Conservation (phyloP, 2,797 vertebrate genomes). For the Microctenopoma steveboyesi region DNA sequence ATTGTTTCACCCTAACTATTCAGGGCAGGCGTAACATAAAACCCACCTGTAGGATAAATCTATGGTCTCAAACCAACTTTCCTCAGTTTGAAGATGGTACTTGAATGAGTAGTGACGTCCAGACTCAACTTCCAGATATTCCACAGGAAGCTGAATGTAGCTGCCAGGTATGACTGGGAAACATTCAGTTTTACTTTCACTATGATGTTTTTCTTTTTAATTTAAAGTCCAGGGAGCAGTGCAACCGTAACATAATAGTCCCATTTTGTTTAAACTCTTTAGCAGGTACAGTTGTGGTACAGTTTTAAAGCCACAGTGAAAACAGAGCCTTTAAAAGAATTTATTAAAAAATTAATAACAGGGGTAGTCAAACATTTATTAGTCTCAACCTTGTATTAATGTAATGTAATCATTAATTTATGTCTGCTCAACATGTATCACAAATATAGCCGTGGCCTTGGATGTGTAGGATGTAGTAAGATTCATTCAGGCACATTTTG, state of each 20-base stretch:
- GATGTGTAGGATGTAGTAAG: constrained; percentile 8
- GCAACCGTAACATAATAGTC: background rate
- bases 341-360: constrained; percentile 32
- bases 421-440: constrained; percentile 45
- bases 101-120: no score
- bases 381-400: constrained; percentile 50
- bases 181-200: no score
- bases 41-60: no score
- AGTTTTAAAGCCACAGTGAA: constrained; percentile 13
- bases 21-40: no score
- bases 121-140: no score
- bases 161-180: no score
- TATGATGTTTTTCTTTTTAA: no score
- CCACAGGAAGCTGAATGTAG: no score
- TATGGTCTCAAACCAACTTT: no score
- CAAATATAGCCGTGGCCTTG: constrained; percentile 49
- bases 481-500: constrained; percentile 26
- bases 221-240: no score
- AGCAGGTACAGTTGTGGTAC: background rate
- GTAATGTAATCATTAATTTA: constrained; percentile 64
- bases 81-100: no score
- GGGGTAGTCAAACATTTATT: constrained; percentile 39
- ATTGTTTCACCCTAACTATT: no score
- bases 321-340: constrained; percentile 16
- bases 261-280: background rate